Evolutionary conservation across 2,888 invertebrate genomes (phyloP), one percentile per base, ranked within the genome.

Genomic region (Pollenia amentaria): DNA sequence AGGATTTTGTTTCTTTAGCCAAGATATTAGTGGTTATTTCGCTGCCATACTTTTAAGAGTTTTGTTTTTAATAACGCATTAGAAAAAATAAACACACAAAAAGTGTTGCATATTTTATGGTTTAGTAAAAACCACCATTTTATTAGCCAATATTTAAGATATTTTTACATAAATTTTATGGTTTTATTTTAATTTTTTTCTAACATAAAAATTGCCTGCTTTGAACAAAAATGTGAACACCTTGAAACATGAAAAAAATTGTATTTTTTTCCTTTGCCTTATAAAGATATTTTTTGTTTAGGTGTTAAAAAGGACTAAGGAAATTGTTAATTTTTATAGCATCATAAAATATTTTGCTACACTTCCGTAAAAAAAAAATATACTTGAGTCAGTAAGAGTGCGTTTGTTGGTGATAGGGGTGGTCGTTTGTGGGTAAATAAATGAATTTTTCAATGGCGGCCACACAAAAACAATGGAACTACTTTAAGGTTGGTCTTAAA

Each of bases 261-360:
- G 16, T 18, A 3, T 62, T 48, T 51, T 60, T 29, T 29, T 46
- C 42, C 42, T 38, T 46, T 12, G 40, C 64, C 10, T 53, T 46
- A 16, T 55, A 10, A 6, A 6, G 38, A 8, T 53, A 29, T 44
- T 44, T 62, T 76, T 60, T 82, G 38, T 81, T 83, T 75, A 87
- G 80, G 84, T 87, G 87, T 77, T 84, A 79, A 75, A 85, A 77
- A 73, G 80, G 57, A 70, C 65, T 67, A 67, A 80, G 84, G 77
- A 87, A 81, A 87, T 84, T 87, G 87, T 87, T 87, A 87, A 84
- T 87, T 87, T 87, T 84, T 84, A 87, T 87, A 67, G 84, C 87
- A 87, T 84, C 87, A 81, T 87, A 87, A 87, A 87, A 84, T 87
- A 84, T 87, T 77, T 53, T 72, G 67, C 73, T 78, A 87, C 80